Evolutionary conservation across 2,113 vertebrate species (phyloP).

Genomic region (Ammodramus savannarum): DNA sequence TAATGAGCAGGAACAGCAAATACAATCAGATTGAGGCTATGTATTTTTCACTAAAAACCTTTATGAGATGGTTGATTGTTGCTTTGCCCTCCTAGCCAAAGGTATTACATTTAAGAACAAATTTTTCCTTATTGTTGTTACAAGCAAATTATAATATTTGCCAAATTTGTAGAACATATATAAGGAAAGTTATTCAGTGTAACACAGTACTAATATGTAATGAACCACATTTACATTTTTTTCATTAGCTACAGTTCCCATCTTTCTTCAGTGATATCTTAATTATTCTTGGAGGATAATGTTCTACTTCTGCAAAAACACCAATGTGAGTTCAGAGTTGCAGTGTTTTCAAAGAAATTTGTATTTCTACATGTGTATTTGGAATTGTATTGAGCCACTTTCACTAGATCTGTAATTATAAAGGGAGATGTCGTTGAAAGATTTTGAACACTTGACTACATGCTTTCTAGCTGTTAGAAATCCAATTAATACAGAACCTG

Average conservation of each 20-base stretch:
- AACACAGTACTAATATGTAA: slow-evolving; percentile 46
- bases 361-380: not conserved
- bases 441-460: not conserved
- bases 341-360: not conserved
- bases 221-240: slow-evolving; percentile 66
- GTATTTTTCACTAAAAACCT: slow-evolving; percentile 29
- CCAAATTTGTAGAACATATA: slow-evolving; percentile 51
- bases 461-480: not conserved
- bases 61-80: not conserved
- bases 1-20: slow-evolving; percentile 12
- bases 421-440: not conserved
- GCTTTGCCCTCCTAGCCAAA: slow-evolving; percentile 16
- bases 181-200: slow-evolving; percentile 44
- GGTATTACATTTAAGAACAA: slow-evolving; percentile 54
- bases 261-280: slow-evolving; percentile 53
- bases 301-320: not conserved
- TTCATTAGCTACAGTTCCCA: slow-evolving; percentile 59
- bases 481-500: not conserved
- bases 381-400: not conserved
- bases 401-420: not conserved
- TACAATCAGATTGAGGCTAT: slow-evolving; percentile 14
- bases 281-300: slow-evolving; percentile 22
- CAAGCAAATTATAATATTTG: slow-evolving; percentile 51
- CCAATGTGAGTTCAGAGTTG: not conserved
- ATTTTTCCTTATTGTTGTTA: slow-evolving; percentile 57